Conservation (phyloP, 2,797 vertebrate species). For the Apogon talboti region DNA sequence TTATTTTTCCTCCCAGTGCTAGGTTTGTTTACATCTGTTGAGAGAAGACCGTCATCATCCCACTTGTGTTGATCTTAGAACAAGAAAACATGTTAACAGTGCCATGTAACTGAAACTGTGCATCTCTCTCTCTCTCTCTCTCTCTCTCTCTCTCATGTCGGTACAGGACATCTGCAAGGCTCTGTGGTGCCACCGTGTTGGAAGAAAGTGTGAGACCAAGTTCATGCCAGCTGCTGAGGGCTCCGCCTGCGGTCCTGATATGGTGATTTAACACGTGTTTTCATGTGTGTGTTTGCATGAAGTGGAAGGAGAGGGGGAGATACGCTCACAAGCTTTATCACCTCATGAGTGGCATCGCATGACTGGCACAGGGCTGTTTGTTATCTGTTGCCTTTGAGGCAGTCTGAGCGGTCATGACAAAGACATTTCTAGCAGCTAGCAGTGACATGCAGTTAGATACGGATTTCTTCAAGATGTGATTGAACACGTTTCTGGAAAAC, state of each 20-base stretch:
- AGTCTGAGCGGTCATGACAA: slow-evolving; percentile 7
- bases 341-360: slow-evolving; percentile 45
- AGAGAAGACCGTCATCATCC: slow-evolving; percentile 16
- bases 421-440: neutral
- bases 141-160: slow-evolving; percentile 16
- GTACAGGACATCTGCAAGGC: slow-evolving; percentile 94
- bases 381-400: slow-evolving; percentile 22
- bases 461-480: slow-evolving; percentile 5
- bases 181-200: slow-evolving; percentile 92
- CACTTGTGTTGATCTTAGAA: too few relatives aligned
- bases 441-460: slow-evolving; percentile 5
- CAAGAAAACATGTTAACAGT: slow-evolving; percentile 10
- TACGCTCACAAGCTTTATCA: slow-evolving; percentile 25
- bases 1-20: slow-evolving; percentile 37
- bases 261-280: slow-evolving; percentile 83
- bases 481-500: slow-evolving; percentile 12
- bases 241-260: slow-evolving; percentile 88
- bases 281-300: slow-evolving; percentile 1
- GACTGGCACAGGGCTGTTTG: slow-evolving; percentile 40
- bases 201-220: slow-evolving; percentile 94
- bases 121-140: slow-evolving; percentile 24
- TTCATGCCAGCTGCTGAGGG: slow-evolving; percentile 96
- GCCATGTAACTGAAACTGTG: slow-evolving; percentile 6
- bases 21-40: slow-evolving; percentile 54
- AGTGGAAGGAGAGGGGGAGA: neutral